Percentiles rank a stretch among this genome's conserved stretches.
phyloP scores from a whole-genome alignment of 2,797 vertebrate genomes.

The Hapalemur alaotrensis region DNA sequence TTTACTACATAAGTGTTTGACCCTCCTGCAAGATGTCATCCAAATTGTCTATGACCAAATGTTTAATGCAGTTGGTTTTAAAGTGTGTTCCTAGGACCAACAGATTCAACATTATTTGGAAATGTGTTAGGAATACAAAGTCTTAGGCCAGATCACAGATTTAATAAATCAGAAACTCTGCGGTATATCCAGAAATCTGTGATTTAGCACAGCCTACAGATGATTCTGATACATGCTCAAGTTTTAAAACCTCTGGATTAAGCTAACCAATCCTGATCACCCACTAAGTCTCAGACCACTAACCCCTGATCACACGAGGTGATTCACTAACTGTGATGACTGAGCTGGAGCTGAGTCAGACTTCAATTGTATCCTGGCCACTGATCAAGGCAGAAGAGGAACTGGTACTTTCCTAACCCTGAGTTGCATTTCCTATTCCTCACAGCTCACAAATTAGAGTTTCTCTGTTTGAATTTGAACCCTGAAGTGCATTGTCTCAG shows the following conservation, averaged over 20 bases:
- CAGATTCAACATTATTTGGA: neutral
- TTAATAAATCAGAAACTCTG: neutral
- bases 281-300: neutral
- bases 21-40: neutral
- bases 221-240: neutral
- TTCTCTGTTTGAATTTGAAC: neutral
- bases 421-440: neutral
- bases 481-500: rapidly evolving
- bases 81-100: neutral
- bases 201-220: neutral
- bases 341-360: neutral
- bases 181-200: neutral
- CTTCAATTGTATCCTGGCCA: too few species aligned
- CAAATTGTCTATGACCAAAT: neutral
- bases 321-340: too few species aligned
- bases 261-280: neutral
- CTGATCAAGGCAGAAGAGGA: neutral
- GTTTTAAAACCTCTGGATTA: neutral
- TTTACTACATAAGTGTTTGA: neutral
- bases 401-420: too few species aligned
- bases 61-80: neutral
- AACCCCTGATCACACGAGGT: neutral
- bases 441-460: neutral
- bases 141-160: neutral
- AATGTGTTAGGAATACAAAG: neutral